Evolutionary conservation across 2,888 invertebrate genomes (phyloP).

Genomic region (Epicampocera succincta): DNA sequence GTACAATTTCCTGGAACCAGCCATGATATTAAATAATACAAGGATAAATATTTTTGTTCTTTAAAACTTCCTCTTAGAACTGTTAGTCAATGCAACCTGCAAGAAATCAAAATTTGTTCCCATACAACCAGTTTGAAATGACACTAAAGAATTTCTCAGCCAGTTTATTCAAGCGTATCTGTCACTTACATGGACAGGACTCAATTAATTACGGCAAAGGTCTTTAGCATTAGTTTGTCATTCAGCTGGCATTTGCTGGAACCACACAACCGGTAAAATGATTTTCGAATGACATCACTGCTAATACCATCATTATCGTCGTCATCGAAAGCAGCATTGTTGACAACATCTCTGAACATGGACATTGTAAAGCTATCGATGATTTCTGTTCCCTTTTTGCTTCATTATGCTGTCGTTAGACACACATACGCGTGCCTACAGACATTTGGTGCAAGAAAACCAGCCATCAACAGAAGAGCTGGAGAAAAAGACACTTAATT

Average conservation of each 20-base stretch:
- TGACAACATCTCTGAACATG: constrained; percentile 38
- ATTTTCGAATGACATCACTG: constrained; percentile 65
- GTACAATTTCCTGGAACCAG: too few species aligned
- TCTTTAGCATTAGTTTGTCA: constrained; percentile 60
- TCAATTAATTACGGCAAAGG: constrained; percentile 65
- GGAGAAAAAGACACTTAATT: constrained; percentile 21
- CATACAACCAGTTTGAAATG: constrained; percentile 18
- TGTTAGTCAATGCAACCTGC: neutral
- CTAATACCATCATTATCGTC: constrained; percentile 38
- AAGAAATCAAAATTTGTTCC: constrained; percentile 18
- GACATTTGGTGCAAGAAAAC: constrained; percentile 44
- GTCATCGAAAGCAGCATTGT: constrained; percentile 2
- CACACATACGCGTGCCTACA: too few species aligned
- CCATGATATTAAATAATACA: neutral
- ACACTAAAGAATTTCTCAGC: neutral
- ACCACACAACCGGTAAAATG: constrained; percentile 58
- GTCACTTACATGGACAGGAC: constrained; percentile 52
- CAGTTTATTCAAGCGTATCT: constrained; percentile 55
- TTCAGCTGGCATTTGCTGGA: constrained; percentile 35
- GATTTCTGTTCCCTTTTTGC: constrained; percentile 7
- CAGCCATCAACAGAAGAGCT: neutral
- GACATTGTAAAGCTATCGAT: constrained; percentile 57
- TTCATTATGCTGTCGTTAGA: constrained; percentile 20
- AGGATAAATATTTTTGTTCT: neutral
- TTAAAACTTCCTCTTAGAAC: neutral